phyloP scores from a whole-genome alignment of 2,888 invertebrate species.

The Dryobotodes eremita region DNA sequence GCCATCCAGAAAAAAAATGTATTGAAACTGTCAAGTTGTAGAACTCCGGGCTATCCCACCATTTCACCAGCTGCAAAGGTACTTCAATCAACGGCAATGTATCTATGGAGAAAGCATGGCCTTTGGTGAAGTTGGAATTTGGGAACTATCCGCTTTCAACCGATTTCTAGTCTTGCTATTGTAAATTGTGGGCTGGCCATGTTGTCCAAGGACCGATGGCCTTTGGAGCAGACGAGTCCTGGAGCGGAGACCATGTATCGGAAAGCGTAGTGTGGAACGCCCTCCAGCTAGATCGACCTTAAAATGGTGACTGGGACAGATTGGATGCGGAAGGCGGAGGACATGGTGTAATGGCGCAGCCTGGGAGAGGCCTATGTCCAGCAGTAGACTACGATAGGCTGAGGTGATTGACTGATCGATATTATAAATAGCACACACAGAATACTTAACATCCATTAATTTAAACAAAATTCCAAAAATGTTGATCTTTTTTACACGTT shows the following conservation, averaged over 20 bases:
- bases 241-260: background rate
- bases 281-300: background rate
- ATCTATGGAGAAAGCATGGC: background rate
- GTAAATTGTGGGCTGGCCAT: background rate
- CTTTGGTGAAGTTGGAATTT: background rate
- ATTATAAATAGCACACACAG: background rate
- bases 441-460: background rate
- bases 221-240: background rate
- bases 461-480: constrained; percentile 12
- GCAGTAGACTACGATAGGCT: background rate
- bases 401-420: background rate
- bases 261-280: background rate
- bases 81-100: background rate
- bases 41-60: background rate
- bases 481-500: background rate
- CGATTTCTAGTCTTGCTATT: too few relatives aligned
- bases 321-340: background rate
- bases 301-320: background rate
- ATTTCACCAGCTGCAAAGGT: background rate
- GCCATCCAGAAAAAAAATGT: too few relatives aligned
- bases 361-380: background rate
- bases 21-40: background rate
- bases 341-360: background rate
- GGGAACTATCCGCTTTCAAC: background rate
- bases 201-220: background rate